Percentiles rank a stretch among this genome's conserved stretches.
Evolutionary conservation across 2,797 vertebrate species (phyloP).

Genomic region (Okamejei kenojei): DNA sequence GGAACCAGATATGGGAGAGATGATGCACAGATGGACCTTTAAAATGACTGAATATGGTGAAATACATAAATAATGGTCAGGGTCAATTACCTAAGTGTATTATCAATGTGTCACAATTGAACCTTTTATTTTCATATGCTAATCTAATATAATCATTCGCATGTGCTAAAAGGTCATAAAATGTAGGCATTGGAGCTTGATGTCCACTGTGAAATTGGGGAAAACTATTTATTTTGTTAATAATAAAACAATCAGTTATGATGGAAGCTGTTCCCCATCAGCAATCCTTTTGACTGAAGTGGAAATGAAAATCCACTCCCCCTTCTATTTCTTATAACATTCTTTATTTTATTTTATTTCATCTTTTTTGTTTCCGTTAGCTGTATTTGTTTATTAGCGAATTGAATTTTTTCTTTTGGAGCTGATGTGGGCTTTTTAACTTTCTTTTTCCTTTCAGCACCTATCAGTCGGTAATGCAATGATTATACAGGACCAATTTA

Average conservation of each 20-base stretch:
- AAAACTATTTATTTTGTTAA: background rate
- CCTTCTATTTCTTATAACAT: too few species aligned
- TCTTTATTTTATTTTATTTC: background rate
- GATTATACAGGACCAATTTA: background rate
- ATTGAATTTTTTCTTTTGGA: background rate
- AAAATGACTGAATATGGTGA: background rate
- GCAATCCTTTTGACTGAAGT: background rate
- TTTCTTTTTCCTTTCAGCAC: background rate
- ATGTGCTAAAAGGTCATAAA: background rate
- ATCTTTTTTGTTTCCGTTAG: background rate
- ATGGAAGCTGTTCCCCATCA: background rate
- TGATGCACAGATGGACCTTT: background rate
- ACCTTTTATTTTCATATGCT: background rate
- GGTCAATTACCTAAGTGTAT: background rate
- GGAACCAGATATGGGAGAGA: too few species aligned
- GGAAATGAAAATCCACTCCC: background rate
- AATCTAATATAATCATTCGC: background rate
- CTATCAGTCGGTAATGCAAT: background rate
- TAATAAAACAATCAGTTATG: background rate
- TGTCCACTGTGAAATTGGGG: background rate
- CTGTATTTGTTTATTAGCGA: background rate
- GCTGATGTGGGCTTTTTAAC: background rate
- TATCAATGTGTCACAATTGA: background rate
- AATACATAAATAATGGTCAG: background rate
- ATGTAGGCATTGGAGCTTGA: background rate